These are phyloP conservation scores for Telenomus remus DNA, from an alignment of 1,140 invertebrate species.

Conservation along the genomic window DNA sequence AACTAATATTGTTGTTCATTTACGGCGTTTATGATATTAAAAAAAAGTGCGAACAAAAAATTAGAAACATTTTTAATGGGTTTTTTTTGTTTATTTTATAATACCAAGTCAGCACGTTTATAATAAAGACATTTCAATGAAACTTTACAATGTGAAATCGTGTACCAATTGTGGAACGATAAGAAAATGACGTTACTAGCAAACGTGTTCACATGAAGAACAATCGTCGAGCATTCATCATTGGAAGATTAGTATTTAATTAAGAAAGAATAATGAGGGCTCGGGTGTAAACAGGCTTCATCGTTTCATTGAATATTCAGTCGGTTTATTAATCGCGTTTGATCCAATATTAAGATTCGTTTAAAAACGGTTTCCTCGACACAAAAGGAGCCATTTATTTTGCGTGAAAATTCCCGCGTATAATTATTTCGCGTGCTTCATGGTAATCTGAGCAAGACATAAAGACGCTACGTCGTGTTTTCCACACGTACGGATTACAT, in stretches of 20 bases:
- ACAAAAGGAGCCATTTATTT: slow-evolving; percentile 33
- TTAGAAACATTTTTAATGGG: too few relatives aligned
- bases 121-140: too few relatives aligned
- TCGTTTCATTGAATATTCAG: slow-evolving; percentile 50
- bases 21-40: too few relatives aligned
- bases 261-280: slow-evolving; percentile 42
- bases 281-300: slow-evolving; percentile 40
- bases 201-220: slow-evolving; percentile 4
- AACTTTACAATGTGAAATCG: too few relatives aligned
- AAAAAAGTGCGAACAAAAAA: too few relatives aligned
- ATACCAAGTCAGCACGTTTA: too few relatives aligned
- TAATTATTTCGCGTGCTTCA: slow-evolving; percentile 51
- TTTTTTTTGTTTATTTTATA: too few relatives aligned
- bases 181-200: too few relatives aligned
- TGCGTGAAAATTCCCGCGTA: slow-evolving; percentile 35
- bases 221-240: slow-evolving; percentile 13
- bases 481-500: slow-evolving; percentile 19
- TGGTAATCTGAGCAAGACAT: slow-evolving; percentile 41
- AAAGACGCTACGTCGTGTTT: slow-evolving; percentile 24
- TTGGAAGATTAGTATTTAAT: slow-evolving; percentile 41
- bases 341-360: slow-evolving; percentile 34
- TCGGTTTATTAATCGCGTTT: slow-evolving; percentile 38
- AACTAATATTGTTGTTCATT: slow-evolving; percentile 24
- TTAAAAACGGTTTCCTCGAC: slow-evolving; percentile 36
- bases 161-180: too few relatives aligned